A percentile compares a stretch with the other conserved stretches of the same genome.
Evolutionary conservation across 2,888 invertebrate species (phyloP).

Genomic region (Malthinus seriepunctatus): DNA sequence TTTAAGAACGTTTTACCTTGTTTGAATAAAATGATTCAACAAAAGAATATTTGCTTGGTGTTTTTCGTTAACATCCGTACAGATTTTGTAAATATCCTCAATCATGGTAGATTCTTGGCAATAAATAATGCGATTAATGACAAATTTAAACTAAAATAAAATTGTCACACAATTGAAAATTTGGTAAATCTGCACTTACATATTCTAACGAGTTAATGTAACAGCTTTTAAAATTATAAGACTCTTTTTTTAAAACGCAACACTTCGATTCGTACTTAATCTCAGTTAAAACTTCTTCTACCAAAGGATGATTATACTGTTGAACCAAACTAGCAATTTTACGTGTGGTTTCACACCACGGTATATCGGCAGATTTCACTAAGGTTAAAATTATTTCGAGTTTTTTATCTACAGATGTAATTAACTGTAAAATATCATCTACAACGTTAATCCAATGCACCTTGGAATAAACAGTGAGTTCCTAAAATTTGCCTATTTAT

Average conservation of each 20-base stretch:
- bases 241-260: slow-evolving; percentile 53
- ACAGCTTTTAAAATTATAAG: slow-evolving; percentile 45
- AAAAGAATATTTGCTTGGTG: slow-evolving; percentile 43
- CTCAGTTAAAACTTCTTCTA: slow-evolving; percentile 48
- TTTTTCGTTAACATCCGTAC: slow-evolving; percentile 37
- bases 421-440: slow-evolving; percentile 39
- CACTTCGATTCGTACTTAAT: slow-evolving; percentile 52
- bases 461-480: slow-evolving; percentile 39
- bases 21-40: slow-evolving; percentile 45
- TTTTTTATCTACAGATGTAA: slow-evolving; percentile 39
- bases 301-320: slow-evolving; percentile 46
- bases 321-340: slow-evolving; percentile 39
- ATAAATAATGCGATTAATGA: slow-evolving; percentile 46
- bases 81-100: slow-evolving; percentile 46
- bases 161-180: not conserved
- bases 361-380: slow-evolving; percentile 40
- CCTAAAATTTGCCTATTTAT: slow-evolving; percentile 30
- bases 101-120: slow-evolving; percentile 49
- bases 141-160: slow-evolving; percentile 38
- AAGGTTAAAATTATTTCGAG: slow-evolving; percentile 39
- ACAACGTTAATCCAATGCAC: slow-evolving; percentile 40
- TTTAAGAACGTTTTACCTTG: slow-evolving; percentile 43
- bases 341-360: slow-evolving; percentile 44
- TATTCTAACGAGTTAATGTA: too few species aligned
- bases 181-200: not conserved